Percentiles rank a stretch among this genome's conserved stretches.
These are phyloP conservation scores for Tragelaphus scriptus DNA, from an alignment of 2,113 vertebrate genomes.

Conservation along the genomic window DNA sequence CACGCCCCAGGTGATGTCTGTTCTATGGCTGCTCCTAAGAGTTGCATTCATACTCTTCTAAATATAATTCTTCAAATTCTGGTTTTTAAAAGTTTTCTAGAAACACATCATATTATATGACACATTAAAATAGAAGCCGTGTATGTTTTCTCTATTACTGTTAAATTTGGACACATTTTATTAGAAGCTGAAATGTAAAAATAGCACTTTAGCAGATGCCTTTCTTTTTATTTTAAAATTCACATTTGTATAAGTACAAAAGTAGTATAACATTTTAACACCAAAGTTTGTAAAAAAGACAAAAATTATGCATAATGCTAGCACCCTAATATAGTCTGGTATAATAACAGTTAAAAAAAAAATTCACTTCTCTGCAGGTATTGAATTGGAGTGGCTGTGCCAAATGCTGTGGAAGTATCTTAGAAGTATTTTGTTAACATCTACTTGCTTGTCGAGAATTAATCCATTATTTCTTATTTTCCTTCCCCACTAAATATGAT, in stretches of 20 bases:
- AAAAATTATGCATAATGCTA: too few relatives aligned
- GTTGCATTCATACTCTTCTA: neutral
- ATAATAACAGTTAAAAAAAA: neutral
- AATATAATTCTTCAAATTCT: neutral
- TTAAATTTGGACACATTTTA: neutral
- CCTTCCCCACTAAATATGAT: neutral
- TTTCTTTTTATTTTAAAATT: conserved; percentile 15
- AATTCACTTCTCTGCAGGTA: neutral
- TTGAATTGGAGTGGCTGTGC: neutral
- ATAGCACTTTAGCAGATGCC: neutral
- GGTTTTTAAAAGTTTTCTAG: neutral
- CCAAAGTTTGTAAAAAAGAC: too few relatives aligned
- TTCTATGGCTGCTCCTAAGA: neutral
- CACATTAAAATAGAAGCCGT: neutral
- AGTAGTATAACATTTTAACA: too few relatives aligned
- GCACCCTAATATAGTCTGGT: too few relatives aligned
- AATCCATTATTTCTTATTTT: neutral
- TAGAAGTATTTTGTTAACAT: conserved; percentile 31
- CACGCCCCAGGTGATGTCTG: neutral
- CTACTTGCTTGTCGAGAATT: neutral
- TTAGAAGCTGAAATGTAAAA: neutral
- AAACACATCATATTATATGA: neutral
- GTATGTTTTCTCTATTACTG: neutral
- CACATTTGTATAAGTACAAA: neutral
- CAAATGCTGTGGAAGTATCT: conserved; percentile 23